Conservation (phyloP, 2,888 invertebrate genomes). For the Ariolimax columbianus region DNA sequence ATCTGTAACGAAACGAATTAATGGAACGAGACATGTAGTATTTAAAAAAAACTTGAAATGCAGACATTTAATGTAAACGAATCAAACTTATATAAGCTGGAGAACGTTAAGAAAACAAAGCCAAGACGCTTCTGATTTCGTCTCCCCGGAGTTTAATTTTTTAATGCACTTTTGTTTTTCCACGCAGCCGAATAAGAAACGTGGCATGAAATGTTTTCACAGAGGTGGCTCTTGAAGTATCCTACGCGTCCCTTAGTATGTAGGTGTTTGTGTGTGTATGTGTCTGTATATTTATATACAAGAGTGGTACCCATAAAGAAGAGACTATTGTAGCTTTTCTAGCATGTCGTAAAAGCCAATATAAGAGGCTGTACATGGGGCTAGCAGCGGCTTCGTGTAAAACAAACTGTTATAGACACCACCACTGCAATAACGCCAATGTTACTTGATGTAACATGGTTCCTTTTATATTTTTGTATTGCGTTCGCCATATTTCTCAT, state of each 20-base stretch:
- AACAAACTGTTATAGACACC: too few species aligned
- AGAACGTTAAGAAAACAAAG: conserved; percentile 1
- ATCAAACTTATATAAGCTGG: neutral
- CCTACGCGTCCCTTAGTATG: neutral
- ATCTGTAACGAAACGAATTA: neutral
- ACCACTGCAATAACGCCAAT: too few species aligned
- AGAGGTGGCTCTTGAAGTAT: neutral
- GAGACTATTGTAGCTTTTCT: too few species aligned
- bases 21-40: neutral
- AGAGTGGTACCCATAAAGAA: too few species aligned
- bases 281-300: too few species aligned
- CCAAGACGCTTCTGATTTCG: neutral
- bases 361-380: too few species aligned
- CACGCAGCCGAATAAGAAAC: neutral
- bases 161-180: neutral
- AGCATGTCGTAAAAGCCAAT: too few species aligned
- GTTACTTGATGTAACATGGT: too few species aligned
- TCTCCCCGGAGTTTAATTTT: neutral
- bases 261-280: neutral
- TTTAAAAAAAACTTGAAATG: neutral
- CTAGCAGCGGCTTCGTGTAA: too few species aligned
- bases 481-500: too few species aligned
- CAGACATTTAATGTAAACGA: neutral
- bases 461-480: too few species aligned
- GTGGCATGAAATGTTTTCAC: neutral